Conservation (phyloP, 2,113 vertebrate genomes). For the Gallinago undulata region DNA sequence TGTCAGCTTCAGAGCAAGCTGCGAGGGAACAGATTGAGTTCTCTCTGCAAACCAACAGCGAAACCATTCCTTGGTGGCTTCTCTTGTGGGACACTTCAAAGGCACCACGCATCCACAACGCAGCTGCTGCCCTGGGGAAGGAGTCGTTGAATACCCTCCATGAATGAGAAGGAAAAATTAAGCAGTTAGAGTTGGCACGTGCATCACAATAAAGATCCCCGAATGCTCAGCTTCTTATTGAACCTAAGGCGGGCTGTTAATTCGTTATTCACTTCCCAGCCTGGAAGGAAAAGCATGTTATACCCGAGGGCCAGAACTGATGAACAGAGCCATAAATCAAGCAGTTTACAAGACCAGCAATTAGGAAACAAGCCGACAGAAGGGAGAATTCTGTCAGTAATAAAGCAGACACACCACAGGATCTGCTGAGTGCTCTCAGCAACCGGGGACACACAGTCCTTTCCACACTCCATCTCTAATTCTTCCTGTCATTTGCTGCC, state of each 20-base stretch:
- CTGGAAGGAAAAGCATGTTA: conserved; percentile 71
- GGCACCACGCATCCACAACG: neutral
- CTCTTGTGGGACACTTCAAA: conserved; percentile 59
- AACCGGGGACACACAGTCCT: neutral
- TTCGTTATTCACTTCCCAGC: conserved; percentile 71
- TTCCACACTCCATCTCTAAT: neutral
- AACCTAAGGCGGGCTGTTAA: conserved; percentile 74
- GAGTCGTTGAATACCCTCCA: neutral
- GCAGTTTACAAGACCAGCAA: conserved; percentile 71
- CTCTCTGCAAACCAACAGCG: neutral
- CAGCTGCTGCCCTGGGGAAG: conserved; percentile 41
- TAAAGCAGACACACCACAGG: conserved; percentile 55
- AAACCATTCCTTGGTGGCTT: conserved; percentile 37
- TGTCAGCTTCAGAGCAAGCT: conserved; percentile 24
- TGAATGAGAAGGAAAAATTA: conserved; percentile 65
- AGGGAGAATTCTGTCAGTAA: conserved; percentile 57
- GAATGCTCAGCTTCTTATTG: conserved; percentile 61
- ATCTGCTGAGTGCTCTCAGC: conserved; percentile 38
- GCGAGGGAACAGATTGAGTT: neutral
- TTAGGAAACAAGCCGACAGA: conserved; percentile 73
- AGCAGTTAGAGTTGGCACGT: conserved; percentile 62
- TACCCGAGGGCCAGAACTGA: conserved; percentile 65
- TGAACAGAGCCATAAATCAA: conserved; percentile 76
- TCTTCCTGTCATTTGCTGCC: neutral
- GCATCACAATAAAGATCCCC: conserved; percentile 67